Conservation (phyloP, 2,888 invertebrate species). For the Stenichneumon culpator region DNA sequence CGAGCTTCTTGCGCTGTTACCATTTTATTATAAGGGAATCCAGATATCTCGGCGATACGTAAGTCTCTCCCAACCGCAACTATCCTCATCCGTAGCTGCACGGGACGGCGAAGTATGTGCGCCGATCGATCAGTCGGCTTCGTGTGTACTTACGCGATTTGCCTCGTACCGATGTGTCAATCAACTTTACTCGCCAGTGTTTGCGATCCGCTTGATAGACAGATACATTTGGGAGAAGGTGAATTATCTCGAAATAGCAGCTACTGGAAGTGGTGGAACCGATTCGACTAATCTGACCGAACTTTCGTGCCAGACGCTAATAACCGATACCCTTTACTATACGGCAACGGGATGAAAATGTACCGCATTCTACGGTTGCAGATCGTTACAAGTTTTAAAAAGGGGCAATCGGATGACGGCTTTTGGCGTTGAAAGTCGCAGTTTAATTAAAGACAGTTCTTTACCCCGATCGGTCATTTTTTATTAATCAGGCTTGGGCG, state of each 20-base stretch:
- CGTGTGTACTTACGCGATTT: slow-evolving; percentile 27
- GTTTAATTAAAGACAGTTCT: not conserved
- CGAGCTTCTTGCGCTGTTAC: slow-evolving; percentile 47
- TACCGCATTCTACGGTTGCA: too few relatives aligned
- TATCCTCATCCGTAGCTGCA: slow-evolving; percentile 3
- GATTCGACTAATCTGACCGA: not conserved
- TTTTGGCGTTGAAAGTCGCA: not conserved
- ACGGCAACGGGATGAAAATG: not conserved
- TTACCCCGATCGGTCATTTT: not conserved
- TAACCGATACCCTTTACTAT: not conserved
- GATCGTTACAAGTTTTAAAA: not conserved
- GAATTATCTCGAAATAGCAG: not conserved
- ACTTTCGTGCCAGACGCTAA: not conserved
- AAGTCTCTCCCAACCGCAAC: slow-evolving; percentile 17
- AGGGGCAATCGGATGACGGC: not conserved
- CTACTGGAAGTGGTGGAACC: not conserved
- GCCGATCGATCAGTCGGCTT: slow-evolving; percentile 60
- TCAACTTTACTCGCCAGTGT: slow-evolving; percentile 20
- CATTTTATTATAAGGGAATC: slow-evolving; percentile 68
- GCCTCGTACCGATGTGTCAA: not conserved
- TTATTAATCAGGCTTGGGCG: not conserved
- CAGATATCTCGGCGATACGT: slow-evolving; percentile 44
- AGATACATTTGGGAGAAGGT: not conserved
- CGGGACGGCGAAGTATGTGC: slow-evolving; percentile 8
- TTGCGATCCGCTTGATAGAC: not conserved